Evolutionary conservation across 2,113 vertebrate genomes (phyloP).

Genomic region (Cyphomyrus discorhynchus): DNA sequence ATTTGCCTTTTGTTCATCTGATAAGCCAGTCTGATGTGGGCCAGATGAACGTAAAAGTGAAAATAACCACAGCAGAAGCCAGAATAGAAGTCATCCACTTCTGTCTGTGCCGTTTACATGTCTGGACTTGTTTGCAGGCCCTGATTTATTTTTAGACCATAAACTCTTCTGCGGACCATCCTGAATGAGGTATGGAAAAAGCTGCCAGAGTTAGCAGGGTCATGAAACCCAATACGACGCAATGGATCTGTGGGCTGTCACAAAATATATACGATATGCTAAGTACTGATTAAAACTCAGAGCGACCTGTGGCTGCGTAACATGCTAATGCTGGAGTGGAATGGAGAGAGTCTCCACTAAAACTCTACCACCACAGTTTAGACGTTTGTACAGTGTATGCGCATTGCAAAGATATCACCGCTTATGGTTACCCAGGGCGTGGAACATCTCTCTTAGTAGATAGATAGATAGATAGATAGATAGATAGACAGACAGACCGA

Average conservation of each 20-base stretch:
- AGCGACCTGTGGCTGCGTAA: background rate
- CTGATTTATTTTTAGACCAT: background rate
- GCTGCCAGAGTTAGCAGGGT: background rate
- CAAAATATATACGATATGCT: background rate
- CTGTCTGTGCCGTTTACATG: background rate
- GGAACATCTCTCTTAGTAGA: background rate
- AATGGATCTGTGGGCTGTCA: background rate
- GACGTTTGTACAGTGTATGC: background rate
- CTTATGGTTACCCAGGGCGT: background rate
- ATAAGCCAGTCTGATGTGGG: background rate
- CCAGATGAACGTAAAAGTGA: background rate
- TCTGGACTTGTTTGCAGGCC: background rate
- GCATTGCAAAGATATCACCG: background rate
- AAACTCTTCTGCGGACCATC: background rate
- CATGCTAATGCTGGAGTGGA: background rate
- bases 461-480: no score
- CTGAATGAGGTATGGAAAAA: background rate
- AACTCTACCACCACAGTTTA: background rate
- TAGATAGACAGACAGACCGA: no score
- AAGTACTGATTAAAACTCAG: background rate
- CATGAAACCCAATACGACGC: background rate
- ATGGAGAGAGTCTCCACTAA: background rate
- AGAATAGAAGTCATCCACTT: background rate
- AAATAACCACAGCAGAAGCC: background rate
- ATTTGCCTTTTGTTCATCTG: slow-evolving; percentile 7